These are phyloP conservation scores for Yponomeuta sedellus DNA, from an alignment of 2,888 invertebrate species.

Conservation along the genomic window DNA sequence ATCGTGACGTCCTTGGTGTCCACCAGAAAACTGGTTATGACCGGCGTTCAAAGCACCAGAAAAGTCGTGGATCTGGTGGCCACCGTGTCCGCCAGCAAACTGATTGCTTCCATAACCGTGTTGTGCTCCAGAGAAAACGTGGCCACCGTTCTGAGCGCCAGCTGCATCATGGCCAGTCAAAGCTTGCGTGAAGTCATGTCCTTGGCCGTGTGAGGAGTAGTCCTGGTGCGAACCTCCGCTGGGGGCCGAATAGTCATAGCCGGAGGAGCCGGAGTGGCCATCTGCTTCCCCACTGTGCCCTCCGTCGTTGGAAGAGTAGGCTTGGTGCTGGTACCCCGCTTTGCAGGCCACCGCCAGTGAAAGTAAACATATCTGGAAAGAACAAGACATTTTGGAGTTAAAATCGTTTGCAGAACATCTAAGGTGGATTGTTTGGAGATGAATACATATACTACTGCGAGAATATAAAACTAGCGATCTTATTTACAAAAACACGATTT, in stretches of 20 bases:
- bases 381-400: slow-evolving; percentile 21
- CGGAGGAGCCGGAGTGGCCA: slow-evolving; percentile 18
- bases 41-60: background rate
- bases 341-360: slow-evolving; percentile 63
- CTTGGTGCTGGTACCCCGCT: slow-evolving; percentile 47
- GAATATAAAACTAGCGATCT: too few species aligned
- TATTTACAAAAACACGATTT: too few species aligned
- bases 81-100: background rate
- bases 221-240: slow-evolving; percentile 28
- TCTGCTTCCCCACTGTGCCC: slow-evolving; percentile 25
- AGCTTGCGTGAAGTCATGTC: slow-evolving; percentile 9
- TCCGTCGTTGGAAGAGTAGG: slow-evolving; percentile 29
- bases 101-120: background rate
- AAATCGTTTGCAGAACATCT: too few species aligned
- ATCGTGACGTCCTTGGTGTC: slow-evolving; percentile 29
- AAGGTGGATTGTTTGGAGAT: too few species aligned
- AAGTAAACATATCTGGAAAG: slow-evolving; percentile 59
- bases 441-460: too few species aligned
- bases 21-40: background rate
- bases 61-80: background rate
- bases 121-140: slow-evolving; percentile 2
- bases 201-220: slow-evolving; percentile 23
- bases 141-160: background rate
- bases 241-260: slow-evolving; percentile 28
- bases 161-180: slow-evolving; percentile 11